Base-by-base conservation (phyloP, 2,113 vertebrate species). In the Suncus etruscus region DNA sequence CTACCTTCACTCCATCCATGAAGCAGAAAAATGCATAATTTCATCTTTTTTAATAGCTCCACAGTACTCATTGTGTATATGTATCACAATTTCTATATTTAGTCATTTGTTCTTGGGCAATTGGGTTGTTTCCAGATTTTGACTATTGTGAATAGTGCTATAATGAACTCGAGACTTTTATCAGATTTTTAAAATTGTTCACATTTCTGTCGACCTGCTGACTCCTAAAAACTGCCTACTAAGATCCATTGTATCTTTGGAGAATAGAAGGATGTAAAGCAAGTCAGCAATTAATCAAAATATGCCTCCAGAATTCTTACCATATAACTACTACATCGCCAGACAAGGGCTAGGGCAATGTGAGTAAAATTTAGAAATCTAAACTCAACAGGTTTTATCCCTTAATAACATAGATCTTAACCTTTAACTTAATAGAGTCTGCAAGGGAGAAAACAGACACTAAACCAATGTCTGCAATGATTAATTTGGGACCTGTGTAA, bases 221-320 rank as follows among this genome's bases (percentile, higher is more conserved):
- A 77, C 32, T 83, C 61, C 39, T 92, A 18, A 74, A 18, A 75
- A 77, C 15, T 48, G 20, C 11, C 58, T 83, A 15, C 4, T 14
- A 83, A 80, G 47, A 91, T 68, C 14, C 54, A 27, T 58, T 47
- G 0, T 61, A 39, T 87, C 27, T 82, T 63, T 74, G 24, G 45
- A 12, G 82, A 73, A 86, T 5, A 29, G 84, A 70, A 68, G 27
- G 39, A 69, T 75, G 45, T 39, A 74, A 94, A 85, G 7, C 22
- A 83, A 89, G 7, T 68, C n/a, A 47, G 63, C 31, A 86, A 74
- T 77, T 10, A 18, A 50, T 68, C 77, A 79, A 74, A 89, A 48
- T 14, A 86, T 8, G 69, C 48, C 25, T 58, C 6, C 77, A 8
- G 2, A 86, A 48, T 32, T 84, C 15, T 6, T 72, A 51, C 65